Evolutionary conservation across 2,888 invertebrate genomes (phyloP).

Genomic region (Bombyx huttoni): DNA sequence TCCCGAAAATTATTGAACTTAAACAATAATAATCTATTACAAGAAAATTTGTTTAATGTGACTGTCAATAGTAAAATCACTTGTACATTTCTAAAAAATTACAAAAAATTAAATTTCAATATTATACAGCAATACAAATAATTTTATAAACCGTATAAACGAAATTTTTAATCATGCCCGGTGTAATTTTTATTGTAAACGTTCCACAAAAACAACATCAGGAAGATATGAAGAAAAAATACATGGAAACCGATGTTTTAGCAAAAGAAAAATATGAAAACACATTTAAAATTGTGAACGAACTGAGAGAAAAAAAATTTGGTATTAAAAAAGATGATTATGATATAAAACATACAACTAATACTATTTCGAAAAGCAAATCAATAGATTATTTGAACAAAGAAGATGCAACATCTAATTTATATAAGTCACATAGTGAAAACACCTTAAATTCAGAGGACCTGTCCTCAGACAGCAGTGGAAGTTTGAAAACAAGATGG

Average conservation of each 20-base stretch:
- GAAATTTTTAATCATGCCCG: slow-evolving; percentile 44
- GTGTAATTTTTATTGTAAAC: slow-evolving; percentile 71
- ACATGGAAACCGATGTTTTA: slow-evolving; percentile 14
- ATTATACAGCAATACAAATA: slow-evolving; percentile 7
- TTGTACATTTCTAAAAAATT: no score
- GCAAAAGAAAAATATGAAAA: slow-evolving; percentile 23
- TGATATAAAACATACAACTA: slow-evolving; percentile 5
- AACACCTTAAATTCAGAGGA: slow-evolving; percentile 15
- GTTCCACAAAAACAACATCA: slow-evolving; percentile 70
- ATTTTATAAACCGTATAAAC: slow-evolving; percentile 5
- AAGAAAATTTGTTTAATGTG: neutral
- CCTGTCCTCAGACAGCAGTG: slow-evolving; percentile 9
- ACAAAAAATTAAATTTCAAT: no score
- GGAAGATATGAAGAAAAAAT: slow-evolving; percentile 24
- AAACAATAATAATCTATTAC: neutral
- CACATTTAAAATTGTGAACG: slow-evolving; percentile 20
- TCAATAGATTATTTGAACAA: slow-evolving; percentile 26
- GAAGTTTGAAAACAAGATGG: slow-evolving; percentile 27
- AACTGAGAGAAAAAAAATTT: slow-evolving; percentile 19
- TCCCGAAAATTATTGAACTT: neutral
- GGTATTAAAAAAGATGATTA: neutral
- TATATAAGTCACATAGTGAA: slow-evolving; percentile 31
- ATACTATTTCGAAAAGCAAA: slow-evolving; percentile 22
- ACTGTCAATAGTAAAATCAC: neutral
- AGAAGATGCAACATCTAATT: slow-evolving; percentile 11